phyloP scores from a whole-genome alignment of 2,888 invertebrate genomes.

The Diploptera punctata region DNA sequence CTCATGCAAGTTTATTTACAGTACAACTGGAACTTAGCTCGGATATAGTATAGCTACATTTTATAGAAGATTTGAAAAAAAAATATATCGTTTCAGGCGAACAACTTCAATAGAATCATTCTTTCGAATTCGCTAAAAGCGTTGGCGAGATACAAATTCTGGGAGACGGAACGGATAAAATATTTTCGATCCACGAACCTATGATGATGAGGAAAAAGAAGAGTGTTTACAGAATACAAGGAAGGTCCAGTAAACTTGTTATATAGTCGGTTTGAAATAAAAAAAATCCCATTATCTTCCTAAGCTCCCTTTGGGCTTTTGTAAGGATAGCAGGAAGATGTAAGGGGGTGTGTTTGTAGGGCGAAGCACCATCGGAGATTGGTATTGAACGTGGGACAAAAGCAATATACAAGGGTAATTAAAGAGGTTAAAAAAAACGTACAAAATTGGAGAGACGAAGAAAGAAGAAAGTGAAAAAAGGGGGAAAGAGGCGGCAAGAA shows the following conservation, averaged over 20 bases:
- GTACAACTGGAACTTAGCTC: too few relatives aligned
- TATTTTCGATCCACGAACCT: too few relatives aligned
- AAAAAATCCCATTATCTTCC: constrained; percentile 17
- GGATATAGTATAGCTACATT: too few relatives aligned
- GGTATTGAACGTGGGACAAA: constrained; percentile 30
- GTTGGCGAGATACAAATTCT: too few relatives aligned
- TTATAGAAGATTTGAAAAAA: too few relatives aligned
- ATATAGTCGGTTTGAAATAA: neutral
- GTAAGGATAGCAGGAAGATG: neutral
- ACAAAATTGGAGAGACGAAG: constrained; percentile 2
- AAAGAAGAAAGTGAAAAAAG: neutral
- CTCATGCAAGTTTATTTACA: too few relatives aligned
- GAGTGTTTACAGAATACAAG: neutral
- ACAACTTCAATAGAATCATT: too few relatives aligned
- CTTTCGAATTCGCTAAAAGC: too few relatives aligned
- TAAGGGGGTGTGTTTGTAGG: constrained; percentile 7
- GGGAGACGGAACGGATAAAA: too few relatives aligned
- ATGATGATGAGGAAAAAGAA: too few relatives aligned
- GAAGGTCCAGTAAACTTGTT: neutral
- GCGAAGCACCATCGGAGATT: constrained; percentile 17
- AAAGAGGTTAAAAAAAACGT: constrained; percentile 29
- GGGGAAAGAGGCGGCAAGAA: neutral
- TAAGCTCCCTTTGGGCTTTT: constrained; percentile 12
- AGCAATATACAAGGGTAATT: constrained; percentile 35
- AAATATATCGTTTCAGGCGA: too few relatives aligned